These are phyloP conservation scores for Tribolium madens DNA, from an alignment of 1,140 invertebrate genomes.

Conservation along the genomic window DNA sequence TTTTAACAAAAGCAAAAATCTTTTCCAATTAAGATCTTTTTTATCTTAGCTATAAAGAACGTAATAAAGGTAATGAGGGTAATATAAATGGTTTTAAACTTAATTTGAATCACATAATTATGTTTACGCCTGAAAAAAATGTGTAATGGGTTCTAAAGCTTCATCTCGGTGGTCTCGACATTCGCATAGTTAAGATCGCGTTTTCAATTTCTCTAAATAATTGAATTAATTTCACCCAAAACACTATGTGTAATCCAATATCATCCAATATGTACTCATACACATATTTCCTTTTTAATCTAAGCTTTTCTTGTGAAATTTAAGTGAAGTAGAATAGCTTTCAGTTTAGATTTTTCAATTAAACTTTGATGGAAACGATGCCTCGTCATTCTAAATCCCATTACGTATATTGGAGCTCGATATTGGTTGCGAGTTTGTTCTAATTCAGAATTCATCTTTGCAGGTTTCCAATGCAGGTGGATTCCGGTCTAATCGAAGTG, in stretches of 20 bases:
- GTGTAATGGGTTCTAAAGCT: neutral
- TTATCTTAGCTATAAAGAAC: neutral
- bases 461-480: conserved; percentile 83
- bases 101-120: neutral
- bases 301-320: too few relatives aligned
- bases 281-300: too few relatives aligned
- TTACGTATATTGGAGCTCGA: conserved; percentile 23
- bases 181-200: neutral
- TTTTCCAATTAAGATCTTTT: neutral
- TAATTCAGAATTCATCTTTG: conserved; percentile 53
- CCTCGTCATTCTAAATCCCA: conserved; percentile 15
- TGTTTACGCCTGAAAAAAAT: neutral
- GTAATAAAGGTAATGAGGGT: neutral
- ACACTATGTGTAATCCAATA: too few relatives aligned
- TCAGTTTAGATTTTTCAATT: conserved; percentile 15
- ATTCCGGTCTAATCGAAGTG: conserved; percentile 89
- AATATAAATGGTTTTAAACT: neutral
- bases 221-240: too few relatives aligned
- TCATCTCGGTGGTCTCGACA: neutral
- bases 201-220: neutral
- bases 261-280: too few relatives aligned
- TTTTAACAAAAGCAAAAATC: neutral
- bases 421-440: conserved; percentile 27
- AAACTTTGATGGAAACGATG: neutral
- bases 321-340: neutral